Evolutionary conservation across 2,797 vertebrate genomes (phyloP).

Genomic region (Decapterus maruadsi): DNA sequence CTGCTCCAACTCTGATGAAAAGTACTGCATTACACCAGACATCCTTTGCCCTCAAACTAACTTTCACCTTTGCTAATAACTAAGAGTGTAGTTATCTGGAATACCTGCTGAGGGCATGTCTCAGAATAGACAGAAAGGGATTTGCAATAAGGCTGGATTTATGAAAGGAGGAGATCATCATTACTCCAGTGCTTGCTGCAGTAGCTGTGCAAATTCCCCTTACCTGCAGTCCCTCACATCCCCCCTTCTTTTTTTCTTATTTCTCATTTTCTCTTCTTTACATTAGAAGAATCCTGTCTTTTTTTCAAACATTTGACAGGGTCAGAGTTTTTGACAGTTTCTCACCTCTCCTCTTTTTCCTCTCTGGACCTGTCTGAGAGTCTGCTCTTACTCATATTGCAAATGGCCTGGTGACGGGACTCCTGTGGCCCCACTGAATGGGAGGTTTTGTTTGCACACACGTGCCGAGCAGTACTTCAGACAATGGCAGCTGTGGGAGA

Average conservation of each 20-base stretch:
- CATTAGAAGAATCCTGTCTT: slow-evolving; percentile 24
- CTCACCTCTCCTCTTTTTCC: background rate
- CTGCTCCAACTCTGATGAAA: slow-evolving; percentile 70
- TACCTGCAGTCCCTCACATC: slow-evolving; percentile 37
- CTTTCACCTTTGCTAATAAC: slow-evolving; percentile 78
- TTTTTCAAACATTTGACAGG: background rate
- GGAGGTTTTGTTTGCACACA: slow-evolving; percentile 70
- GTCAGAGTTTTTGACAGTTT: slow-evolving; percentile 8
- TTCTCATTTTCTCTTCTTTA: slow-evolving; percentile 47
- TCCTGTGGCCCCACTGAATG: slow-evolving; percentile 71
- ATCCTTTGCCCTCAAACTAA: slow-evolving; percentile 73
- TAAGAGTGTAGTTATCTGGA: slow-evolving; percentile 66
- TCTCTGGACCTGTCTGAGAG: slow-evolving; percentile 23
- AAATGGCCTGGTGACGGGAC: slow-evolving; percentile 62
- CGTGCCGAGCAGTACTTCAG: slow-evolving; percentile 45
- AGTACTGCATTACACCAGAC: slow-evolving; percentile 66
- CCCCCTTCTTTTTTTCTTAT: slow-evolving; percentile 13
- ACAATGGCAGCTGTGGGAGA: slow-evolving; percentile 66
- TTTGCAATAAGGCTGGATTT: slow-evolving; percentile 68
- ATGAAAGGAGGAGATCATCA: slow-evolving; percentile 59
- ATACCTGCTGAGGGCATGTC: slow-evolving; percentile 72
- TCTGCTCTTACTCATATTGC: slow-evolving; percentile 62
- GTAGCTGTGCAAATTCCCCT: slow-evolving; percentile 54
- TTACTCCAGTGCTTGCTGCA: slow-evolving; percentile 53
- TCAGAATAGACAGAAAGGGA: slow-evolving; percentile 66